Evolutionary conservation across 2,113 vertebrate species (phyloP), one percentile per base, ranked within the genome.

Genomic region (Atlantisia rogersi): DNA sequence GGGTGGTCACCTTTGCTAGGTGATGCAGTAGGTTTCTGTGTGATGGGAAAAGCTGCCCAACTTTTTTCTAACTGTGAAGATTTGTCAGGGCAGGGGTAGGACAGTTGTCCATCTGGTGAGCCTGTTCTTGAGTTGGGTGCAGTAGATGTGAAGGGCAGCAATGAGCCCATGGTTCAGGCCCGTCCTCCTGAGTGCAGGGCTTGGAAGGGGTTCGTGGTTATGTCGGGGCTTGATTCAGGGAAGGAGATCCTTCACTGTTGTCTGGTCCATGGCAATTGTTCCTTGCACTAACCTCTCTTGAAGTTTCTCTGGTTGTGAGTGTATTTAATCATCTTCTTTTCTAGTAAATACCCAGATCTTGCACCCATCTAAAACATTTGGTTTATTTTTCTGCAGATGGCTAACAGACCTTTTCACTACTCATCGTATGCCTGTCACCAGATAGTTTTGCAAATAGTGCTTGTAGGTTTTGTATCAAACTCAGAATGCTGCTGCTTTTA

Each of bases 361-460:
- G 46, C 53, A 64, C 69, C 59, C 53, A 16, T 70, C 5, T 63
- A 25, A 48, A 88, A 10, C 65, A 25, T 53, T 65, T 92, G 76
- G 55, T 92, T 86, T 69, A 48, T 59, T 87, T 65, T 68, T 39
- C 46, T 93, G 79, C 91, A 90, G 86, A 88, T 88, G 63, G 88
- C 59, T 86, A 80, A 75, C 75, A 90, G 85, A 76, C 63, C 83
- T 90, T 93, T 80, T 73, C 39, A 22, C 53, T 95, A 58, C 48
- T 92, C 63, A 28, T 46, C 58, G 50, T 70, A 59, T 83, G 80
- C 35, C 42, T 93, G 29, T 78, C 14, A 1, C 40, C 79, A 87
- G 48, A 42, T 32, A 86, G 68, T 71, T 91, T 86, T 91, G 84
- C 53, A 90, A 77, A 77, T 29, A 75, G 56, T 12, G 75, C 46